Evolutionary conservation across 2,888 invertebrate genomes (phyloP), one percentile per base, ranked within the genome.

Genomic region (Drosophila maculinotata): DNA sequence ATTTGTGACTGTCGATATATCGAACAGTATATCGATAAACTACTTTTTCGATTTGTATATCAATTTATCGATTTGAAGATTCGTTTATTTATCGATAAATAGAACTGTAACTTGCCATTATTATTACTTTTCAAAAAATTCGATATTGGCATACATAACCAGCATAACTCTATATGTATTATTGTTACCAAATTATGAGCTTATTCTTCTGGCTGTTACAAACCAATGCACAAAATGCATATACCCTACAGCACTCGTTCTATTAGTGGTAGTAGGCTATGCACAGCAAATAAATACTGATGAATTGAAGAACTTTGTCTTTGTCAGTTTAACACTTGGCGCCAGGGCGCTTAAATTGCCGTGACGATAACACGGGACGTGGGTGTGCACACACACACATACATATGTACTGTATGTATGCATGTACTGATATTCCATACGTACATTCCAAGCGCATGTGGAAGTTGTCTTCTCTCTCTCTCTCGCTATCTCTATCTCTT

Each of bases 271-370:
- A 10, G 6, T 39, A 31, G 36, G 60, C 47, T 31, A 41, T 41
- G 1, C 23, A 17, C 10, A 14, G 54, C 36, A 20, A 20, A 20
- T 20, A 36, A 28, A 7, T 30, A 23, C n/a, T 41, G 20, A 39
- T 15, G 12, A 45, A 42, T 45, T 49, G 23, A 45, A 49, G 23
- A 67, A 58, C 49, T 76, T 79, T 57, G 56, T 59, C 54, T 60
- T 56, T 51, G 69, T 54, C 35, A 30, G 48, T 49, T 69, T 51
- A 67, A 49, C 70, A 45, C 51, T 86, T 83, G 80, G 80, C 80
- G 80, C 80, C 80, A 86, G 62, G 72, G 86, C 79, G 80, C 80
- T 86, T 86, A 79, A 74, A 70, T 67, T 77, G 73, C 39, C 54
- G 28, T 76, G 69, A 53, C 60, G 60, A 63, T 66, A 60, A 62